Evolutionary conservation across 2,888 invertebrate genomes (phyloP).

Genomic region (Abrostola tripartita): DNA sequence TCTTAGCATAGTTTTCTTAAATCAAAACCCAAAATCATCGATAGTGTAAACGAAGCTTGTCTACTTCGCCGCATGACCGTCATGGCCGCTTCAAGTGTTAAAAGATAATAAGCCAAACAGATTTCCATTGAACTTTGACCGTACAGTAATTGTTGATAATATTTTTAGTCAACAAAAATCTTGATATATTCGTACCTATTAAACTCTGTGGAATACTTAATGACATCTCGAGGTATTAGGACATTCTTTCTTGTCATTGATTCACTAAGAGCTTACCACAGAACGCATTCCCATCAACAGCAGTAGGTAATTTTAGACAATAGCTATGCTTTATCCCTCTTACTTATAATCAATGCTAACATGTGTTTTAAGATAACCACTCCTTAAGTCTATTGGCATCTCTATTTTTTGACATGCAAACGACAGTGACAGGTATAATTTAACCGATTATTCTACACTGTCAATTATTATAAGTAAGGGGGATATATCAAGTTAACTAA

Average conservation of each 20-base stretch:
- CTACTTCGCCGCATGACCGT: conserved; percentile 23
- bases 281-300: neutral
- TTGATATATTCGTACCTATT: conserved; percentile 50
- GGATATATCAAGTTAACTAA: no score
- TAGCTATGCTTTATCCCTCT: no score
- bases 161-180: conserved; percentile 60
- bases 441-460: no score
- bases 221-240: conserved; percentile 20
- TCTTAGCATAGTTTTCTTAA: neutral
- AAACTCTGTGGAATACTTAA: conserved; percentile 27
- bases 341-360: no score
- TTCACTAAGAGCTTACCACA: neutral
- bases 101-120: conserved; percentile 57
- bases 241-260: neutral
- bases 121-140: conserved; percentile 66
- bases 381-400: no score
- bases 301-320: no score
- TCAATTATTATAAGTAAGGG: no score
- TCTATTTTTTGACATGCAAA: no score
- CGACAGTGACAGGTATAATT: no score
- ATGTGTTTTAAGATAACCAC: no score
- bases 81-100: conserved; percentile 41
- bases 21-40: neutral
- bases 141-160: conserved; percentile 56
- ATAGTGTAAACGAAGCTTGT: conserved; percentile 12